These are phyloP conservation scores for Eonycteris spelaea DNA, from an alignment of 2,113 vertebrate genomes.

Conservation along the genomic window DNA sequence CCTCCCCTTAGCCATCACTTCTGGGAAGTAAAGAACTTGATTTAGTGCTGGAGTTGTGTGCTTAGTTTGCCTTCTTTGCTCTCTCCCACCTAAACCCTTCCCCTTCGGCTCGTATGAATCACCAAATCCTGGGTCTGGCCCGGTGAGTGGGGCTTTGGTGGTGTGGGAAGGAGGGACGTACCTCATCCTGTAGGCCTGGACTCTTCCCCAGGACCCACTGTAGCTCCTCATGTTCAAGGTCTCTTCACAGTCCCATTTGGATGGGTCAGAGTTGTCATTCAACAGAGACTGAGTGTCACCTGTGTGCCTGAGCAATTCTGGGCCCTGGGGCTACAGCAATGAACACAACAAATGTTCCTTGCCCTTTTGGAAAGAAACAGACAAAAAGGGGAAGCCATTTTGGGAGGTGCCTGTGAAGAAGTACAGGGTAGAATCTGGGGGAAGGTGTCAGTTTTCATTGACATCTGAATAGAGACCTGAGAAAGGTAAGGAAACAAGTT, in stretches of 20 bases:
- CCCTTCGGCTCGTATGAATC: too few relatives aligned
- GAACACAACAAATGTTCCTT: neutral
- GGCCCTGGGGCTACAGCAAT: neutral
- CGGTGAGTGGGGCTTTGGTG: neutral
- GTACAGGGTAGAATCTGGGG: neutral
- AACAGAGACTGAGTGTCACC: neutral
- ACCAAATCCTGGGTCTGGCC: neutral
- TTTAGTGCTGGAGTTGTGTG: slow-evolving; percentile 67
- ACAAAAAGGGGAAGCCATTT: neutral
- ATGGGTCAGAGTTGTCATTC: neutral
- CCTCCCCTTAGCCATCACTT: slow-evolving; percentile 62
- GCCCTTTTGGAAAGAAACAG: neutral
- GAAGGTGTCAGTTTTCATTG: neutral
- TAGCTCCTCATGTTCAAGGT: neutral
- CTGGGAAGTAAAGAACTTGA: slow-evolving; percentile 79
- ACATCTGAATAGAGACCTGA: neutral
- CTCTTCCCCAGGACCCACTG: neutral
- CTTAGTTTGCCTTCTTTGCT: slow-evolving; percentile 41
- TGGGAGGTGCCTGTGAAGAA: neutral
- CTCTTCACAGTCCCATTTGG: neutral
- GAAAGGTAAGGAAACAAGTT: neutral
- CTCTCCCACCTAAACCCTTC: neutral
- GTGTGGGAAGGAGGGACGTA: neutral
- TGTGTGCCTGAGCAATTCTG: neutral
- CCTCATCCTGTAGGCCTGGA: neutral